These are phyloP conservation scores for Drosophila melanica DNA, from an alignment of 1,140 invertebrate genomes.

Conservation along the genomic window DNA sequence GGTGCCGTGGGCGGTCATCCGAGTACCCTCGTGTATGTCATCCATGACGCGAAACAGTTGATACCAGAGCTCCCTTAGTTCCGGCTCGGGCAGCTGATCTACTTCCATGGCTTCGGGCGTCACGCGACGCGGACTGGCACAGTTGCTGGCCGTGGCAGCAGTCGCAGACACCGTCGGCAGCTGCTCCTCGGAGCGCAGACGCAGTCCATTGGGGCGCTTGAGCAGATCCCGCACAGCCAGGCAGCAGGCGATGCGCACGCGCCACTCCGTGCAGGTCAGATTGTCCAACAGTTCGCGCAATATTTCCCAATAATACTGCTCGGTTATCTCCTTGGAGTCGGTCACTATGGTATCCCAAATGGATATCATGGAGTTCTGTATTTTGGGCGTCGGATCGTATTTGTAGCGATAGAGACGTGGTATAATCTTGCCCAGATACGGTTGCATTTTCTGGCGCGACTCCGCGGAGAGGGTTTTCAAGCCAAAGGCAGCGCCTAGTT, in stretches of 20 bases:
- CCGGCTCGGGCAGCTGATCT: conserved; percentile 81
- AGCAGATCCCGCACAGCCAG: conserved; percentile 93
- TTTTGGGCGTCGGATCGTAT: conserved; percentile 95
- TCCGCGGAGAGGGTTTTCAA: conserved; percentile 93
- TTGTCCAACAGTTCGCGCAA: conserved; percentile 91
- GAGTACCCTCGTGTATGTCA: conserved; percentile 95
- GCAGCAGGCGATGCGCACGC: conserved; percentile 95
- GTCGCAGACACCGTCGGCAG: conserved; percentile 8
- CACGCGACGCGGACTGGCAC: conserved; percentile 8
- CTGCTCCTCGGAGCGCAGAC: conserved; percentile 67
- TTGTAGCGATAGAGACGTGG: conserved; percentile 95
- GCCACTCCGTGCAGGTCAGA: conserved; percentile 93
- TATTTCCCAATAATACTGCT: conserved; percentile 95
- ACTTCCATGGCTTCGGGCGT: conserved; percentile 50
- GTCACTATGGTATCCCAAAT: conserved; percentile 96
- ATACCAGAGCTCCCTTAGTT: conserved; percentile 90
- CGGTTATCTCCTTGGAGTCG: conserved; percentile 94
- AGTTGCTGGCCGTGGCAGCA: not conserved
- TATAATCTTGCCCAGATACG: conserved; percentile 92
- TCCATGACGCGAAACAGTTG: conserved; percentile 95
- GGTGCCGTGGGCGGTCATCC: conserved; percentile 91
- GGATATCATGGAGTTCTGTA: conserved; percentile 95
- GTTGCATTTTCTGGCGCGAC: conserved; percentile 92
- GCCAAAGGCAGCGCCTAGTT: conserved; percentile 96
- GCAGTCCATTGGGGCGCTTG: conserved; percentile 84